phyloP scores from a whole-genome alignment of 2,888 invertebrate species.

The Chymomyza procnemis region DNA sequence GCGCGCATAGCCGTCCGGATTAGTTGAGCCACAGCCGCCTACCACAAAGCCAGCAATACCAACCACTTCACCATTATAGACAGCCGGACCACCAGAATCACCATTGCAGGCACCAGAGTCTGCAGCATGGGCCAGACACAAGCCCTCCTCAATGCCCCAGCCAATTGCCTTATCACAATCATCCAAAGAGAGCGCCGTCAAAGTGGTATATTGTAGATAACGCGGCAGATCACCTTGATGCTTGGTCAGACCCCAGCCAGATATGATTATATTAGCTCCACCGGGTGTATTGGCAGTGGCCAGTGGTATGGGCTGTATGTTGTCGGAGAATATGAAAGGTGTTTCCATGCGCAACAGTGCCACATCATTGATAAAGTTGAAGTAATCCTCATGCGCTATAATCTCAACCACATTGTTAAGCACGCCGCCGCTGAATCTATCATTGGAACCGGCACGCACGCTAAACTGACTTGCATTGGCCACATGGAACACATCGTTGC shows the following conservation, averaged over 20 bases:
- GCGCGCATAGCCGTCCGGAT: slow-evolving; percentile 75
- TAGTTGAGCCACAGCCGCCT: slow-evolving; percentile 53
- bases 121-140: slow-evolving; percentile 64
- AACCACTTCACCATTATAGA: slow-evolving; percentile 62
- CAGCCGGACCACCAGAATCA: slow-evolving; percentile 73
- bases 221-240: slow-evolving; percentile 57
- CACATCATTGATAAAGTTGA: slow-evolving; percentile 64
- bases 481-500: background rate
- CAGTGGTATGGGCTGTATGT: slow-evolving; percentile 62
- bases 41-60: slow-evolving; percentile 67
- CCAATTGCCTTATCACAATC: slow-evolving; percentile 39
- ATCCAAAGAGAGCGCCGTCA: slow-evolving; percentile 35
- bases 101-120: slow-evolving; percentile 71
- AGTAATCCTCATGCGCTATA: slow-evolving; percentile 60
- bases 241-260: slow-evolving; percentile 69
- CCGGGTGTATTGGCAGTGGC: slow-evolving; percentile 51
- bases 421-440: slow-evolving; percentile 67
- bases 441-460: slow-evolving; percentile 65
- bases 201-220: slow-evolving; percentile 62
- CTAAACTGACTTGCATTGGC: slow-evolving; percentile 14
- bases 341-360: slow-evolving; percentile 55
- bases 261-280: slow-evolving; percentile 53
- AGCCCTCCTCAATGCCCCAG: slow-evolving; percentile 42
- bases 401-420: slow-evolving; percentile 49
- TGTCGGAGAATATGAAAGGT: slow-evolving; percentile 55